Conservation (phyloP, 2,113 vertebrate species). For the Forbesichthys agassizii region DNA sequence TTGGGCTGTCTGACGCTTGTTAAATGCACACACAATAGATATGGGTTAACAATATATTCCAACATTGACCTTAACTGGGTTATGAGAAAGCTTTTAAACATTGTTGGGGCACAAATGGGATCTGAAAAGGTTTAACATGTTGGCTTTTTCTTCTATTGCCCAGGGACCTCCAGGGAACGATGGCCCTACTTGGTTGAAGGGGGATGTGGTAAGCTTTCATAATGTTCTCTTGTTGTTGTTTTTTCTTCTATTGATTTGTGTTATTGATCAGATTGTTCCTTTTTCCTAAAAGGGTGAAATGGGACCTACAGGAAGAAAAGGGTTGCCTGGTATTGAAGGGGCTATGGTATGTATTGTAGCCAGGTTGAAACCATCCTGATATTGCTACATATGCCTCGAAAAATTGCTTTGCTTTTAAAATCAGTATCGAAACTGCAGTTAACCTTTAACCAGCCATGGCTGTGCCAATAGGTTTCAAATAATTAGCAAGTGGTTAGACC, state of each 20-base stretch:
- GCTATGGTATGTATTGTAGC: constrained; percentile 66
- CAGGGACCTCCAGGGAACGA: constrained; percentile 76
- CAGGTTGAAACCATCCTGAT: background rate
- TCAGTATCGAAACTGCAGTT: no score
- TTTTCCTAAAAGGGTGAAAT: constrained; percentile 68
- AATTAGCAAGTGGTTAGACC: no score
- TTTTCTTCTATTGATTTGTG: background rate
- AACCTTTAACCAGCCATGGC: no score
- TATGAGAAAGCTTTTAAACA: no score
- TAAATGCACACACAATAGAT: no score
- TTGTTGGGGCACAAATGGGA: background rate
- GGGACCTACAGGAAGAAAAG: constrained; percentile 68
- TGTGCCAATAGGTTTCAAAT: no score
- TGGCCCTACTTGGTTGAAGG: constrained; percentile 75
- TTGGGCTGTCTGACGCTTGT: no score
- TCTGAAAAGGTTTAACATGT: background rate
- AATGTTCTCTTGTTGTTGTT: background rate
- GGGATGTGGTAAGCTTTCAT: constrained; percentile 70
- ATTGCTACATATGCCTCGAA: background rate
- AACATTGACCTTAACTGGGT: no score
- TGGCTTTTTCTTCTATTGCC: background rate
- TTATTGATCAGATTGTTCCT: background rate
- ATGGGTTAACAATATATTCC: no score
- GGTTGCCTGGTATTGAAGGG: constrained; percentile 75
- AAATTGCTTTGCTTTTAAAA: no score